phyloP scores from a whole-genome alignment of 1,140 invertebrate genomes.

The Oppia nitens region DNA sequence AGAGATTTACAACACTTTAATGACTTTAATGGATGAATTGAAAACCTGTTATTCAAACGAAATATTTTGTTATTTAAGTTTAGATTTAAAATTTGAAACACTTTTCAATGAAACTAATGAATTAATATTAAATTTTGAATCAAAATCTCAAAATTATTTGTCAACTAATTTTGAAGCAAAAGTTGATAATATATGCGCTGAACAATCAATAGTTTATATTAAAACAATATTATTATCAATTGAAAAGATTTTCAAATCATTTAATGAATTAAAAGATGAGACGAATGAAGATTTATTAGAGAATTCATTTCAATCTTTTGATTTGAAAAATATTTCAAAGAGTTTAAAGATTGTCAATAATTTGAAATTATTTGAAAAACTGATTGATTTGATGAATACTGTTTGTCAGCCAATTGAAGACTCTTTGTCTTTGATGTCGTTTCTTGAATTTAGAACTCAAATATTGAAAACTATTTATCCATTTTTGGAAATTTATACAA shows the following conservation, averaged over 20 bases:
- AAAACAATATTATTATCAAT: not conserved
- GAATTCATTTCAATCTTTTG: not conserved
- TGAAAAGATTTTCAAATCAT: not conserved
- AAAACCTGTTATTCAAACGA: too few species aligned
- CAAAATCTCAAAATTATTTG: too few species aligned
- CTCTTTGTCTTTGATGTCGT: not conserved
- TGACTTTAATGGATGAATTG: too few species aligned
- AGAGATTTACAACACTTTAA: not conserved
- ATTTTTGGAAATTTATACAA: constrained; percentile 55
- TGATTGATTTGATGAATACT: not conserved
- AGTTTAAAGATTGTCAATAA: not conserved
- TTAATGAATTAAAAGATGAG: not conserved
- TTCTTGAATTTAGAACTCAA: not conserved
- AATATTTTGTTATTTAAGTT: too few species aligned
- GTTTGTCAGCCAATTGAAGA: too few species aligned
- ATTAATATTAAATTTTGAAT: too few species aligned
- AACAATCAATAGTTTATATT: not conserved
- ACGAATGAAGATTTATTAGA: not conserved
- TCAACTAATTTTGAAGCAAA: too few species aligned
- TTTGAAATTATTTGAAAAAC: not conserved
- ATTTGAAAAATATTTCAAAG: not conserved
- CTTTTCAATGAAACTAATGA: too few species aligned
- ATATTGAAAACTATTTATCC: constrained; percentile 28
- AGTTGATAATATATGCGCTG: too few species aligned
- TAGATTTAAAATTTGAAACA: too few species aligned